phyloP scores from a whole-genome alignment of 2,113 vertebrate species.

The Phrynocephalus versicolor region DNA sequence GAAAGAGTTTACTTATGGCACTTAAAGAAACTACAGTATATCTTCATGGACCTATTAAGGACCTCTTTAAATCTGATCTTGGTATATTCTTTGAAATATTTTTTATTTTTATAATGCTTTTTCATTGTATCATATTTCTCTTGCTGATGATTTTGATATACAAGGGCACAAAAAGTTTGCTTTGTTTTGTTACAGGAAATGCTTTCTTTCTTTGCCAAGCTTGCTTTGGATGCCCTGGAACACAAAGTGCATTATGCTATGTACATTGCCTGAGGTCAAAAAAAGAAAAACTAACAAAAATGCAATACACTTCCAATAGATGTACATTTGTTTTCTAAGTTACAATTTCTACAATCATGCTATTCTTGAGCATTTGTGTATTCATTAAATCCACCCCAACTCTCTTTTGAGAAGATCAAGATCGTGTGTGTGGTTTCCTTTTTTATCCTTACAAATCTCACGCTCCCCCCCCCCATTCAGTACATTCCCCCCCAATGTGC shows the following conservation, averaged over 20 bases:
- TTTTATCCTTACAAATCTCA: neutral
- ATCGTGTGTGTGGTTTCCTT: neutral
- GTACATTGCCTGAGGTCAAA: neutral
- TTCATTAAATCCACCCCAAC: neutral
- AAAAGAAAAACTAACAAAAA: neutral
- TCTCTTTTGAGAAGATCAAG: neutral
- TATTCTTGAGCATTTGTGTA: neutral
- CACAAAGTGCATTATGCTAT: neutral
- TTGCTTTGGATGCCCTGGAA: neutral
- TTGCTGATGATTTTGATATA: neutral
- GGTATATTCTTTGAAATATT: neutral
- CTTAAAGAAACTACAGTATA: neutral
- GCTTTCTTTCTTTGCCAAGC: neutral
- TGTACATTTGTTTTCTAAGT: neutral
- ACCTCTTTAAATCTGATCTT: neutral
- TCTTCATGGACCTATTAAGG: neutral
- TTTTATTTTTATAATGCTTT: neutral
- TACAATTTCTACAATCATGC: neutral
- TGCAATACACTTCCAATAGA: neutral
- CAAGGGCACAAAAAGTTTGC: neutral
- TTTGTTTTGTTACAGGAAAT: neutral
- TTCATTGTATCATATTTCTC: neutral
- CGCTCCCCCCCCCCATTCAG: too few relatives aligned
- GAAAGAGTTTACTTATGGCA: neutral
- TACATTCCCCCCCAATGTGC: too few relatives aligned